Base-by-base conservation (phyloP, 2,113 vertebrate species). In the Donacobius atricapilla region DNA sequence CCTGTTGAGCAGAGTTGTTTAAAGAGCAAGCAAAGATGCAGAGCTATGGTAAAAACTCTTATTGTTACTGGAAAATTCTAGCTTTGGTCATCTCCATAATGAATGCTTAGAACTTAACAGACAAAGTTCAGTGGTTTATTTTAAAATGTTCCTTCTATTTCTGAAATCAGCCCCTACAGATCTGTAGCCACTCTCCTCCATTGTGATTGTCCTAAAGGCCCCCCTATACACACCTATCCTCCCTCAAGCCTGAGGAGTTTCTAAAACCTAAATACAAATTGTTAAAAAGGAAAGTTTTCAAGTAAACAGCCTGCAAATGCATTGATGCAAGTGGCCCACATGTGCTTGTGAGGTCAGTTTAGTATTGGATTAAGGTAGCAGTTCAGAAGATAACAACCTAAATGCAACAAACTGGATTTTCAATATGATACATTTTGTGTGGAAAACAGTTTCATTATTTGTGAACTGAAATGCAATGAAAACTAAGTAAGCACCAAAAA, bases 1-100 rank as follows among this genome's bases (percentile, higher is more conserved):
- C 98, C 98, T 98, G 95, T 70, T 76, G 87, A 96, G 33, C 40
- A 61, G 33, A 93, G 24, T 53, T n/a, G 58, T 37, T 77, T 83
- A 31, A 94, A 83, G 50, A 80, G 24, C 39, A 85, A 75, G 69
- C 5, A 48, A 87, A 89, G 20, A 44, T 11, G 24, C 40, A 82
- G n/a, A 83, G 35, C 25, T 57, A 9, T 24, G 44, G 14, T n/a
- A n/a, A 69, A 68, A 65, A 14, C 11, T 27, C n/a, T 45, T 53
- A 35, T 3, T 65, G 24, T 83, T 28, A 33, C 10, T 63, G 47
- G 35, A 56, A 70, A 64, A 69, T 30, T 75, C 10, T 42, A 77
- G 35, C 40, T 70, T 47, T 44, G 33, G 8, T 57, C 51, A 47
- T 39, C 7, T 24, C 58, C 8, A n/a, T 35, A 21, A 45, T 51